phyloP scores from a whole-genome alignment of 2,888 invertebrate species.

The Hydroisotoma schaefferi region DNA sequence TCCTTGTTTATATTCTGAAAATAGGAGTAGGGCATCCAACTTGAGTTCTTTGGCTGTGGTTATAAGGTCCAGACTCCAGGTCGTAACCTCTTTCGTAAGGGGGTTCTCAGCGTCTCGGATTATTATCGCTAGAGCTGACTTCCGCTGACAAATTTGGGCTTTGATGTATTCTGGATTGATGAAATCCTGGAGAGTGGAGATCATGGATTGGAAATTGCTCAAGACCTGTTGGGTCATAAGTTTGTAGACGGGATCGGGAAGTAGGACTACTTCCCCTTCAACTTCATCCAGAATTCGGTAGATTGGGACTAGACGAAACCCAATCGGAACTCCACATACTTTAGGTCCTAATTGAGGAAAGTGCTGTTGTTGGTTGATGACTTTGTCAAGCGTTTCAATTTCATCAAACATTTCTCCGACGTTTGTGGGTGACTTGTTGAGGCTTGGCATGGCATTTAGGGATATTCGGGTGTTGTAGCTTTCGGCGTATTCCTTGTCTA shows the following conservation, averaged over 20 bases:
- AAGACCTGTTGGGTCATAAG: background rate
- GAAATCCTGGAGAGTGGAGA: slow-evolving; percentile 8
- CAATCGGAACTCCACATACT: slow-evolving; percentile 13
- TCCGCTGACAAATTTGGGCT: background rate
- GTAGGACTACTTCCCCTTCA: too few relatives aligned
- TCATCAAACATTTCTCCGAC: slow-evolving; percentile 5
- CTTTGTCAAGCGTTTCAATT: slow-evolving; percentile 6
- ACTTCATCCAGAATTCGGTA: too few relatives aligned
- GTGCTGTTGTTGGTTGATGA: background rate
- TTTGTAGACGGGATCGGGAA: too few relatives aligned
- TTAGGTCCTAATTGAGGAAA: too few relatives aligned
- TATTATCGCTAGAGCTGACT: background rate
- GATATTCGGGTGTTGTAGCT: background rate
- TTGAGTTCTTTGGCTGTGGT: background rate
- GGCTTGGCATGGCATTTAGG: background rate
- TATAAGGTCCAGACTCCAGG: background rate
- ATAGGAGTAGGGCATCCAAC: background rate
- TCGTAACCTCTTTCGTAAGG: slow-evolving; percentile 2
- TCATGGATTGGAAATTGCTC: slow-evolving; percentile 6
- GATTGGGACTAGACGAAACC: slow-evolving; percentile 11
- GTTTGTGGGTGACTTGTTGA: background rate
- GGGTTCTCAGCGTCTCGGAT: slow-evolving; percentile 14
- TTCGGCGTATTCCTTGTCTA: background rate
- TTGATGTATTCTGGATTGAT: background rate
- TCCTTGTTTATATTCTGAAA: background rate